Base-by-base conservation (phyloP, 2,797 vertebrate species). In the Onychomys arenicola region DNA sequence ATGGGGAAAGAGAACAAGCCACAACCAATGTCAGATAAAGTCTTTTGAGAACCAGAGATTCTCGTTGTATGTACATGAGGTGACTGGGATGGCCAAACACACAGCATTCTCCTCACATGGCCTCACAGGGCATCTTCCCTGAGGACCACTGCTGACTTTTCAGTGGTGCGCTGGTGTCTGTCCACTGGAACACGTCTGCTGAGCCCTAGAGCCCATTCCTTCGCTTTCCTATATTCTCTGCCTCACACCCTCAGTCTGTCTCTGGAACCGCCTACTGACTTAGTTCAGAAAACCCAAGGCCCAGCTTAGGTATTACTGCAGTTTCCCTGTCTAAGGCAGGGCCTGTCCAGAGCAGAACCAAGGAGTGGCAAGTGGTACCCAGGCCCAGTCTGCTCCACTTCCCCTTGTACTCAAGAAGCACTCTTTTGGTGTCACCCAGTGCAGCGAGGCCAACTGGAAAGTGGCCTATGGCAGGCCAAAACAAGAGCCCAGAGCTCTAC, bases 181-280 rank as follows among this genome's bases (percentile, higher is more conserved):
- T 84, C 49, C 78, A 37, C 55, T 46, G 61, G 43, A 92, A 52
- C 5, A 13, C 57, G 55, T 82, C 43, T 23, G 49, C 4, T 21
- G 6, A 37, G 81, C 29, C 49, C 43, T 40, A n/a, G 21, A 19
- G 34, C 40, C 40, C 34, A 73, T 9, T 13, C 65, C 23, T 9
- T 0, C 1, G 2, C 23, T 17, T 37, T 61, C 40, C 46, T 10
- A 8, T 13, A 23, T 17, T 40, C 55, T 29, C n/a, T 2, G 0
- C 46, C 65, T 34, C 32, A 73, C 17, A 55, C 9, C 34, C 49
- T 32, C 17, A 77, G 82, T 40, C 59, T 59, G 4, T 83, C 65
- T 82, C 40, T 75, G 83, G 25, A 57, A 59, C 12, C 8, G 1
- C 21, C 71, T 27, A 10, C 29, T 32, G 14, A 59, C 34, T 82